Conservation (phyloP, 2,113 vertebrate species). For the Neodon shergylaensis region DNA sequence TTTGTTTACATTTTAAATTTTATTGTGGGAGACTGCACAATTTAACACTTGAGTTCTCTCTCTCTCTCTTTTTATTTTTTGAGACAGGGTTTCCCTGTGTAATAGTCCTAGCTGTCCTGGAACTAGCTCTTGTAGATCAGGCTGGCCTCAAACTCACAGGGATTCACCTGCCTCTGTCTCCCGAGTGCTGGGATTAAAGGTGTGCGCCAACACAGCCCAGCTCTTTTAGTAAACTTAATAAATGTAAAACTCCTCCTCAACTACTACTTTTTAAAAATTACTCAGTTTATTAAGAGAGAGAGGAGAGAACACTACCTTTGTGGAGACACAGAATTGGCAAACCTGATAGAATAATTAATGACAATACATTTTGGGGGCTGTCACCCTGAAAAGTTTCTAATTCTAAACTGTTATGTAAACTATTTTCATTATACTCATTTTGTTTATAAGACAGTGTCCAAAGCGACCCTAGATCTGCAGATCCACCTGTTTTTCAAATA, state of each 20-base stretch:
- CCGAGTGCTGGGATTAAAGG: too few relatives aligned
- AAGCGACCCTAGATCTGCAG: constrained; percentile 33
- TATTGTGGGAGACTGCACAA: background rate
- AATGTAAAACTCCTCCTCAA: background rate
- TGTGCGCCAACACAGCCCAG: too few relatives aligned
- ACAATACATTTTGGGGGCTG: constrained; percentile 1
- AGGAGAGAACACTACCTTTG: background rate
- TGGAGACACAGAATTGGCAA: constrained; percentile 47
- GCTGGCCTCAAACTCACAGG: too few relatives aligned
- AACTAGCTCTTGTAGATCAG: too few relatives aligned
- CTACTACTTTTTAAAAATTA: background rate
- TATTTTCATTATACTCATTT: constrained; percentile 48
- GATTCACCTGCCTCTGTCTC: too few relatives aligned
- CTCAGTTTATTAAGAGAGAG: background rate
- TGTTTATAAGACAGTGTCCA: constrained; percentile 53
- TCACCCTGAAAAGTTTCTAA: constrained; percentile 26
- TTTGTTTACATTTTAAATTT: background rate
- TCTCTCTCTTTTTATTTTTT: too few relatives aligned
- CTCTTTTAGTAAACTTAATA: constrained; percentile 44
- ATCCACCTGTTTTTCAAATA: constrained; percentile 55
- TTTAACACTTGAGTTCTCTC: background rate
- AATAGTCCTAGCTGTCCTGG: too few relatives aligned
- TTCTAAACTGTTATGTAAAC: constrained; percentile 44
- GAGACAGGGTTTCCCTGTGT: too few relatives aligned
- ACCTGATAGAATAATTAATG: background rate